phyloP scores from a whole-genome alignment of 2,113 vertebrate genomes.

The Salvelinus sp. region DNA sequence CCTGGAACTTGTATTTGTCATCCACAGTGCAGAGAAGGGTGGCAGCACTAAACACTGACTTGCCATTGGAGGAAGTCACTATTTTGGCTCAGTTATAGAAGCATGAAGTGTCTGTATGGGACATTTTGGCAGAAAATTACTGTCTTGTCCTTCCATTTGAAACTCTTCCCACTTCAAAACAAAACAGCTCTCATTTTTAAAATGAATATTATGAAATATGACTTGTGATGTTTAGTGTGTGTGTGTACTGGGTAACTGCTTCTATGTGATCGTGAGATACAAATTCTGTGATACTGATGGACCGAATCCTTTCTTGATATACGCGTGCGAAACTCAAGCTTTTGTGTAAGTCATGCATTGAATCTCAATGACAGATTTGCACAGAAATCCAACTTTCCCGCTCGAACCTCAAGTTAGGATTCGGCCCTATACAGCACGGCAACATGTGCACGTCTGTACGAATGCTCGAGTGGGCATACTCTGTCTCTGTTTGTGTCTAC shows the following conservation, averaged over 20 bases:
- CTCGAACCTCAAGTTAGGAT: too few relatives aligned
- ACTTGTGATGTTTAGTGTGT: too few relatives aligned
- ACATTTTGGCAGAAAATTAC: neutral
- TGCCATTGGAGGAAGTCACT: too few relatives aligned
- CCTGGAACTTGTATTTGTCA: too few relatives aligned
- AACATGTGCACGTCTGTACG: slow-evolving; percentile 11
- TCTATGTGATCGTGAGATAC: neutral
- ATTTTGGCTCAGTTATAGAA: too few relatives aligned
- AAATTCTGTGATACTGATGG: neutral
- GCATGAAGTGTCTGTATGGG: neutral
- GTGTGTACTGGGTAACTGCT: neutral
- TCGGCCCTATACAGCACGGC: too few relatives aligned
- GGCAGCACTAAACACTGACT: too few relatives aligned
- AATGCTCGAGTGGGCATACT: slow-evolving; percentile 11
- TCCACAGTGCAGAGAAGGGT: too few relatives aligned
- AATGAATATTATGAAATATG: neutral
- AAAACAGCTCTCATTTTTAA: slow-evolving; percentile 23
- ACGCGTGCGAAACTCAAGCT: too few relatives aligned
- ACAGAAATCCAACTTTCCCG: too few relatives aligned
- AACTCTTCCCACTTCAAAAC: slow-evolving; percentile 21
- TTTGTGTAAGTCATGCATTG: too few relatives aligned
- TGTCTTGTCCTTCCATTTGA: slow-evolving; percentile 5
- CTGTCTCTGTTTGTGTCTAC: neutral
- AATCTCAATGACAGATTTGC: neutral
- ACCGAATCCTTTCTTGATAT: too few relatives aligned